phyloP scores from a whole-genome alignment of 2,113 vertebrate genomes.

The Archocentrus centrarchus region DNA sequence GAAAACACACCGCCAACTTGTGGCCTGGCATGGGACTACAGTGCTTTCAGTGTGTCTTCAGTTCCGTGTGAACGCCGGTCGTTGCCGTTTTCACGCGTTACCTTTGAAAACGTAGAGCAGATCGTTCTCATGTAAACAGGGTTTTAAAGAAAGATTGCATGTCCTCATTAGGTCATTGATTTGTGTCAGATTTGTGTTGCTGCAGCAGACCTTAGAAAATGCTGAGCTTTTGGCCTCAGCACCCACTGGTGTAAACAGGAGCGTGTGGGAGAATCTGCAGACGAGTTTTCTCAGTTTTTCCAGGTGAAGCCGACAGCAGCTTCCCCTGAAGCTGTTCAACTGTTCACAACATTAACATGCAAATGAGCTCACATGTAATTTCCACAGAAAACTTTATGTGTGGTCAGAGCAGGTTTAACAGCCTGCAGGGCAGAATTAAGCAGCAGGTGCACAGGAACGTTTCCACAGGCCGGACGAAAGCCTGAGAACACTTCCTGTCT shows the following conservation, averaged over 20 bases:
- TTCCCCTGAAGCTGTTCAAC: neutral
- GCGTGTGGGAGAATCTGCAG: neutral
- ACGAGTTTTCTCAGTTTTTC: neutral
- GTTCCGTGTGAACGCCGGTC: too few species aligned
- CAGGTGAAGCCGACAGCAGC: neutral
- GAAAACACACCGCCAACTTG: too few species aligned
- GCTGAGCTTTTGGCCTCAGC: neutral
- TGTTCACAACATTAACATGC: slow-evolving; percentile 8
- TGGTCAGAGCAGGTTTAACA: neutral
- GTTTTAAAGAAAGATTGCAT: too few species aligned
- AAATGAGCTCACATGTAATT: slow-evolving; percentile 11
- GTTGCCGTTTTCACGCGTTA: too few species aligned
- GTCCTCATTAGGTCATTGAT: too few species aligned
- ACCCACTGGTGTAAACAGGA: neutral
- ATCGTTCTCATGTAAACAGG: too few species aligned
- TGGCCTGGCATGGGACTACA: too few species aligned
- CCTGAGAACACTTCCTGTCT: neutral
- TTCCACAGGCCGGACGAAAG: neutral
- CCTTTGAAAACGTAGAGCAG: too few species aligned
- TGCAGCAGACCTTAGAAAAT: too few species aligned
- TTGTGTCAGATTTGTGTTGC: too few species aligned
- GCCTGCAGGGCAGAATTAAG: neutral
- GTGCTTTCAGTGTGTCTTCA: too few species aligned
- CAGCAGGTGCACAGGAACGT: neutral
- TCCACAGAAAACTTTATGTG: neutral